Evolutionary conservation across 2,888 invertebrate species (phyloP).

Genomic region (Drepana falcataria): DNA sequence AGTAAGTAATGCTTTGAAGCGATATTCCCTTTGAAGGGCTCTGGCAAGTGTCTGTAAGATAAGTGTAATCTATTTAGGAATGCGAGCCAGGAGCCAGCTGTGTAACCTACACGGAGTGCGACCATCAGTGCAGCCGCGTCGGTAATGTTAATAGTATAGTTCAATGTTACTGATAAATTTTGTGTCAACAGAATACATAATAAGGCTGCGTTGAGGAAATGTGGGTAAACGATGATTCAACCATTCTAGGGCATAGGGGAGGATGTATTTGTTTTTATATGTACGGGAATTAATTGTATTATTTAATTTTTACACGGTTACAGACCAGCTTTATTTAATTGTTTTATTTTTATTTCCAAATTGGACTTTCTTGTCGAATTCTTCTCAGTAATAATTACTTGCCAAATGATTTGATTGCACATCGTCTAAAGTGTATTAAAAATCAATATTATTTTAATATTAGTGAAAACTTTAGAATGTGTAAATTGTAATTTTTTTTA

Average conservation of each 20-base stretch:
- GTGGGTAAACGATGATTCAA: neutral
- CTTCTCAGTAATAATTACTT: too few species aligned
- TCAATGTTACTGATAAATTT: constrained; percentile 37
- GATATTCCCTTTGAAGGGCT: neutral
- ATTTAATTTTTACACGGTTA: too few species aligned
- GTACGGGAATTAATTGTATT: too few species aligned
- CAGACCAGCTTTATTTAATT: too few species aligned
- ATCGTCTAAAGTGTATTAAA: too few species aligned
- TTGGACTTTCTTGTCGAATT: too few species aligned
- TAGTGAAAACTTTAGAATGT: too few species aligned
- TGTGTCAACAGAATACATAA: constrained; percentile 34
- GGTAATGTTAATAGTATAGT: constrained; percentile 35
- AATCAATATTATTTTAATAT: too few species aligned
- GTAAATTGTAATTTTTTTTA: too few species aligned
- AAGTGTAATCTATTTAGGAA: constrained; percentile 1
- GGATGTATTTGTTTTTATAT: too few species aligned
- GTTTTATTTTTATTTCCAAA: too few species aligned
- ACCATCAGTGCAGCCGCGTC: constrained; percentile 27
- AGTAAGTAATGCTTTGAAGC: neutral
- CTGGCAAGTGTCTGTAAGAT: neutral
- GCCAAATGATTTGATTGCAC: too few species aligned
- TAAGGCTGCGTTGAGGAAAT: constrained; percentile 10
- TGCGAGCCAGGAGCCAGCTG: constrained; percentile 16
- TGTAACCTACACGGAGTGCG: constrained; percentile 12
- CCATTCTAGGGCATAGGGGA: neutral